phyloP scores from a whole-genome alignment of 2,888 invertebrate genomes.

The Eubasilissa splendida region DNA sequence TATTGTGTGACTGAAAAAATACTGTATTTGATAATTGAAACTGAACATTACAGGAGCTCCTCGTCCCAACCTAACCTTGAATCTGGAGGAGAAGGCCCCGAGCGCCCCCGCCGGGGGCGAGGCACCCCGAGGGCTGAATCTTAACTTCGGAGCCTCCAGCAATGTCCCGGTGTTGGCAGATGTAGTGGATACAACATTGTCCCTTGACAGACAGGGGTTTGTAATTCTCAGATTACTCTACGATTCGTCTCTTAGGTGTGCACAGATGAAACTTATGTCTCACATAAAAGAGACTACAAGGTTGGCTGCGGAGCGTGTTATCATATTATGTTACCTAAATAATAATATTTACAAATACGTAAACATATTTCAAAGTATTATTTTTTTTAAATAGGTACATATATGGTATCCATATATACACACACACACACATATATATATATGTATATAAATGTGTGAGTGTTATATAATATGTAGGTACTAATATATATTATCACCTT shows the following conservation, averaged over 20 bases:
- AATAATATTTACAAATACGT: too few species aligned
- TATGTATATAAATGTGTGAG: too few species aligned
- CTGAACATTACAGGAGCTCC: slow-evolving; percentile 70
- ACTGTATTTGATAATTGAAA: background rate
- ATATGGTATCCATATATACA: too few species aligned
- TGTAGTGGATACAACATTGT: slow-evolving; percentile 84
- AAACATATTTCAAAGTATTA: too few species aligned
- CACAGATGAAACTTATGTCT: background rate
- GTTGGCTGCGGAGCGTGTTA: background rate
- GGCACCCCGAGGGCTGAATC: slow-evolving; percentile 75
- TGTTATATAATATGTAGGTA: too few species aligned
- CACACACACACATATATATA: too few species aligned
- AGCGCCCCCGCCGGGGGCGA: slow-evolving; percentile 62
- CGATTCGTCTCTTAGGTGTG: background rate
- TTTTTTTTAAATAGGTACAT: too few species aligned
- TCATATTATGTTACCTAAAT: background rate
- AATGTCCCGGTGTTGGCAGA: slow-evolving; percentile 77
- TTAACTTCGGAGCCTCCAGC: slow-evolving; percentile 78
- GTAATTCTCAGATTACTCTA: slow-evolving; percentile 60
- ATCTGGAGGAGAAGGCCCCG: slow-evolving; percentile 75
- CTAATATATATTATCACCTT: too few species aligned
- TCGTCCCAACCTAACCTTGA: slow-evolving; percentile 83
- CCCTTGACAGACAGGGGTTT: slow-evolving; percentile 91
- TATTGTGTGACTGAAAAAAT: background rate
- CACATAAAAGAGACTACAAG: too few species aligned